A percentile compares a stretch with the other conserved stretches of the same genome.
These are phyloP conservation scores for Neosilurus hyrtlii DNA, from an alignment of 2,797 vertebrate genomes.

Conservation along the genomic window DNA sequence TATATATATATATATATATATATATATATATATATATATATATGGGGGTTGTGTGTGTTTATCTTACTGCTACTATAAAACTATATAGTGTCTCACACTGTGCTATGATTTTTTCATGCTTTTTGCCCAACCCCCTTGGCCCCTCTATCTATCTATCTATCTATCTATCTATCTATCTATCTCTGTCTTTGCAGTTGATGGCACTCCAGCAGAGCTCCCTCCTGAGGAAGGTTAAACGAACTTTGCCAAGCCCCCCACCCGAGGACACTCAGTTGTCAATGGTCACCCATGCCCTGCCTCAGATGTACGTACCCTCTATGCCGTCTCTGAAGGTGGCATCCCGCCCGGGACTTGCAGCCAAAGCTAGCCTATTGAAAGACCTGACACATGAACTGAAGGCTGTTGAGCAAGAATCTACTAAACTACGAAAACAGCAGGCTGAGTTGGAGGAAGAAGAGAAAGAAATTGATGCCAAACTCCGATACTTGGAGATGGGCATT, in stretches of 20 bases:
- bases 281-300: constrained; percentile 83
- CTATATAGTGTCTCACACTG: constrained; percentile 44
- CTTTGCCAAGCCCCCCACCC: constrained; percentile 96
- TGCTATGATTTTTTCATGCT: constrained; percentile 51
- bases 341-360: constrained; percentile 82
- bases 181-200: constrained; percentile 81
- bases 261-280: constrained; percentile 90
- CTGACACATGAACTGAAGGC: constrained; percentile 94
- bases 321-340: constrained; percentile 76
- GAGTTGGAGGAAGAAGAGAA: constrained; percentile 98
- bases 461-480: constrained; percentile 96
- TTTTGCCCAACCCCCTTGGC: constrained; percentile 44
- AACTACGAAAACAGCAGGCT: constrained; percentile 96
- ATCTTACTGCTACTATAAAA: constrained; percentile 27
- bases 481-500: constrained; percentile 95
- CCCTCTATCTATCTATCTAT: too few species aligned
- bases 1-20: too few species aligned
- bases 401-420: constrained; percentile 96
- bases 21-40: too few species aligned
- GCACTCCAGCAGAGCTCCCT: constrained; percentile 90
- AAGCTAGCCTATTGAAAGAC: constrained; percentile 93
- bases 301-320: constrained; percentile 84
- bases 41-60: not conserved
- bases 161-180: constrained; percentile 53
- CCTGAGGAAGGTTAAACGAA: constrained; percentile 96